Evolutionary conservation across 2,797 vertebrate species (phyloP).

Genomic region (Anisognathus igniventris): DNA sequence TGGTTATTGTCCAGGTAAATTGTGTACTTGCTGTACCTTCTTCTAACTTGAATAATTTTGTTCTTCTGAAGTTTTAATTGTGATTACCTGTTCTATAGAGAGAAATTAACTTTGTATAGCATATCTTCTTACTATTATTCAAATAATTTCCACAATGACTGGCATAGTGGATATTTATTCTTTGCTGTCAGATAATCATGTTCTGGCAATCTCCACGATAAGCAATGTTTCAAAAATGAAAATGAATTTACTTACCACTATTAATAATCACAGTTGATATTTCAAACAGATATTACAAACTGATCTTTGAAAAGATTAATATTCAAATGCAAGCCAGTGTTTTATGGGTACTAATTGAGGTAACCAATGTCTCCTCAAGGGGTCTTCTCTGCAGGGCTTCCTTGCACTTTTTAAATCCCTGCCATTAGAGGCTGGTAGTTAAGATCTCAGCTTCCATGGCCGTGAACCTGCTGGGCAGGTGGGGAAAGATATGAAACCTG

Average conservation of each 20-base stretch:
- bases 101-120: not conserved
- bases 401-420: not conserved
- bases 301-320: not conserved
- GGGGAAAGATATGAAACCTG: not conserved
- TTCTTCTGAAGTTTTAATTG: not conserved
- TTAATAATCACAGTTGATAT: not conserved
- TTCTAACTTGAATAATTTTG: not conserved
- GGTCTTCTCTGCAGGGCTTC: not conserved
- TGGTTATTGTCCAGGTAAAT: not conserved
- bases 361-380: fast-evolving
- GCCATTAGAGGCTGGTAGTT: not conserved
- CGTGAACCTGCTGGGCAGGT: not conserved
- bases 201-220: not conserved
- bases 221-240: not conserved
- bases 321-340: not conserved
- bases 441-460: not conserved
- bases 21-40: not conserved
- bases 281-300: not conserved
- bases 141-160: not conserved
- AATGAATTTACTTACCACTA: not conserved
- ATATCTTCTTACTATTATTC: not conserved
- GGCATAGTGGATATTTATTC: not conserved
- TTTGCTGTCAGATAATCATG: not conserved
- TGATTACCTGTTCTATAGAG: not conserved
- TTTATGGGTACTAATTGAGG: not conserved